Conservation (phyloP, 1,140 invertebrate species). For the Musca domestica region DNA sequence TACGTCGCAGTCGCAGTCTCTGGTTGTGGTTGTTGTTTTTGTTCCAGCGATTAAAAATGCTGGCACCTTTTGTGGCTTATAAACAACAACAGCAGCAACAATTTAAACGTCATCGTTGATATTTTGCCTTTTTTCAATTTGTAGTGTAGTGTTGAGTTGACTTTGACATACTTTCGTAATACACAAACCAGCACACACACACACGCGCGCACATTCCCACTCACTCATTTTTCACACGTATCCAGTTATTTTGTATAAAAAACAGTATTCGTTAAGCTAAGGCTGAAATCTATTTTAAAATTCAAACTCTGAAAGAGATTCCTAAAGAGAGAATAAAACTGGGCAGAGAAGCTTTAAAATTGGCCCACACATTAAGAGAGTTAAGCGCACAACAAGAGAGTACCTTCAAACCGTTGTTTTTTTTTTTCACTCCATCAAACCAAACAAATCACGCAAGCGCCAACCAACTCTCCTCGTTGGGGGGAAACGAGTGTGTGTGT, state of each 20-base stretch:
- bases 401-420: no score
- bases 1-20: not conserved
- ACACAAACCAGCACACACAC: not conserved
- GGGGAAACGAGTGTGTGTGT: no score
- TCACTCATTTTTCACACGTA: no score
- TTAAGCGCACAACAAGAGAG: no score
- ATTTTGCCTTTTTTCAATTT: not conserved
- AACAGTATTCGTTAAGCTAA: not conserved
- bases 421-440: no score
- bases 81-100: conserved; percentile 3
- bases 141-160: conserved; percentile 6
- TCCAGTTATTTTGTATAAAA: not conserved
- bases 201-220: not conserved
- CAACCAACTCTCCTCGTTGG: no score
- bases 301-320: no score
- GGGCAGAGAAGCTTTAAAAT: no score
- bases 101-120: conserved; percentile 16
- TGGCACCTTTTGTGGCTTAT: conserved; percentile 11
- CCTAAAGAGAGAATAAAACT: no score
- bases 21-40: not conserved
- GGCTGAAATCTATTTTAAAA: no score
- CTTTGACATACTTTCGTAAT: conserved; percentile 14
- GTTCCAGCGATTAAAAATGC: not conserved
- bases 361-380: no score
- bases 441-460: no score